Base-by-base conservation (phyloP, 2,797 vertebrate genomes). In the Labeo calbasu region DNA sequence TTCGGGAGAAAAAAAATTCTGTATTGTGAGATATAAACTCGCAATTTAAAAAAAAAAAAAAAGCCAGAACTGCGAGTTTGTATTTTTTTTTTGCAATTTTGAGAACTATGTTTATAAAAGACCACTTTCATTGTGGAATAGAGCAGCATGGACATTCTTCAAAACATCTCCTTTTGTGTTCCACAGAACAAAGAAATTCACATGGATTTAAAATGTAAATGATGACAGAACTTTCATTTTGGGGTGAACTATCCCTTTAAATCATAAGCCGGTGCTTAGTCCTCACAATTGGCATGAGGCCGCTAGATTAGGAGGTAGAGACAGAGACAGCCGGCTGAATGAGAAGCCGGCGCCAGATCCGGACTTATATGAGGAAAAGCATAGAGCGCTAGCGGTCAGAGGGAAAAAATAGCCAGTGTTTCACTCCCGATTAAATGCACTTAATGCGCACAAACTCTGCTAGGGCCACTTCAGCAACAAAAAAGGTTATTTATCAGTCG, bases 261-360 rank as follows among this genome's bases (percentile, higher is more conserved):
- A 85, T 51, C 83, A 78, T 90, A 87, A 91, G 72, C 84, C 81
- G 46, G 81, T 83, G 86, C 76, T 91, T 86, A 91, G 85, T 72
- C 63, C 83, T 87, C 79, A 77, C 80, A 71, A 89, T 77, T 50
- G 11, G 89, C 79, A 89, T 78, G 84, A 87, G 82, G 85, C 88
- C 84, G 65, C 82, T 53, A 85, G 89, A 93, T 92, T 92, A 91
- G 83, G 66, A 85, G 57, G 84, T 66, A 85, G 86, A 59, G 53
- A 59, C 55, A 77, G 55, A 85, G 89, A 89, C 89, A 86, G 73
- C 36, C 48, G 48, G 19, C 15, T 77, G 65, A 77, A 59, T 25
- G 88, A 85, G 87, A 77, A 82, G 50, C 73, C 84, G 88, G 89
- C 88, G 91, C 88, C 88, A 86, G 85, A 89, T 46, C 43, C 61